Percentiles rank a stretch among this genome's conserved stretches.
Evolutionary conservation across 2,797 vertebrate genomes (phyloP).

Genomic region (Poecilia wingei): DNA sequence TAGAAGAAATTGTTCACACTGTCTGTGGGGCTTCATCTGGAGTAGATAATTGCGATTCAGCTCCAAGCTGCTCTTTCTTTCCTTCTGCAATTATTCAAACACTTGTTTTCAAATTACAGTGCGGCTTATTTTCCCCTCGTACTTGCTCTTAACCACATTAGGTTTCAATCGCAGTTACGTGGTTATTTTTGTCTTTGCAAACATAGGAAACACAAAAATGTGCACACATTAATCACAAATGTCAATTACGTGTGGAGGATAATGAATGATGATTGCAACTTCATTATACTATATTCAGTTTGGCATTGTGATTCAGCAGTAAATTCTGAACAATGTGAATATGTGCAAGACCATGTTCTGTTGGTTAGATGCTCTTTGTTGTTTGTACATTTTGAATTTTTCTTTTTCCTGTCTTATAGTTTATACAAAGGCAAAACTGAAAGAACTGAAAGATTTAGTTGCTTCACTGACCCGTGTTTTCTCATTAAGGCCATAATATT

Average conservation of each 20-base stretch:
- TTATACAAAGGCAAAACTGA: slow-evolving; percentile 36
- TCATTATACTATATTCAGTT: slow-evolving; percentile 48
- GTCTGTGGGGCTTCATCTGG: background rate
- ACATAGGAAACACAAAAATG: slow-evolving; percentile 3
- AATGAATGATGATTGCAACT: slow-evolving; percentile 48
- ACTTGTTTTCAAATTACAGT: background rate
- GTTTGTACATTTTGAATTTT: slow-evolving; percentile 43
- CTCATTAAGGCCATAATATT: slow-evolving; percentile 10
- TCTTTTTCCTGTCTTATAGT: slow-evolving; percentile 6
- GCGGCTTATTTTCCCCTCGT: background rate
- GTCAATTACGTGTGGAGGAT: slow-evolving; percentile 23
- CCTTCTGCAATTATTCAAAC: background rate
- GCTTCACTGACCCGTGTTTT: slow-evolving; percentile 21
- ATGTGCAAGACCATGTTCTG: slow-evolving; percentile 3
- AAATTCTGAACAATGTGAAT: slow-evolving; percentile 6
- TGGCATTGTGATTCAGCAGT: slow-evolving; percentile 28
- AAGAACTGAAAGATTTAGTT: slow-evolving; percentile 11
- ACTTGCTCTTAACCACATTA: background rate
- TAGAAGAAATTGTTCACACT: background rate
- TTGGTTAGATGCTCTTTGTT: background rate
- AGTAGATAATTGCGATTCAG: background rate
- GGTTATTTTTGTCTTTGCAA: slow-evolving; percentile 7
- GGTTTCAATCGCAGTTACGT: background rate
- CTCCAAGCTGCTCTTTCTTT: background rate
- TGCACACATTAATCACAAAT: slow-evolving; percentile 30